Conservation (phyloP, 2,113 vertebrate species). For the Mugil cephalus region DNA sequence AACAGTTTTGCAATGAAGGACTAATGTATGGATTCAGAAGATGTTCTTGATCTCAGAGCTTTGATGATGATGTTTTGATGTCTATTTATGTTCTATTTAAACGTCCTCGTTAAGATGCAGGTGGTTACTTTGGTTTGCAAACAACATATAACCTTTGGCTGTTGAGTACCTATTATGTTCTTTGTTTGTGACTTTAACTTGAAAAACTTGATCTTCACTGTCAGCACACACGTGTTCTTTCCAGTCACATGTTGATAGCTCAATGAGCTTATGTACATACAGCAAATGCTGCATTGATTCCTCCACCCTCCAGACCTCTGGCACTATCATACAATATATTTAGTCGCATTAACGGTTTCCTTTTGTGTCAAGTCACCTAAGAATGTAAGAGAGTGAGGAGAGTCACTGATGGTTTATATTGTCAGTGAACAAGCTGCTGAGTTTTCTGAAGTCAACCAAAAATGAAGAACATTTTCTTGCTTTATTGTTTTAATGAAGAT, state of each 20-base stretch:
- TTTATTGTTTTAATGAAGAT: constrained; percentile 31
- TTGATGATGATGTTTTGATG: constrained; percentile 44
- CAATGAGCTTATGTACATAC: constrained; percentile 9
- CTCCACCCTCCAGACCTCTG: constrained; percentile 1
- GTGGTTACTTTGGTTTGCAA: neutral
- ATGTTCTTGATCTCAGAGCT: constrained; percentile 19
- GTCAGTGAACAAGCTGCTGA: constrained; percentile 62
- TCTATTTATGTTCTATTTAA: neutral
- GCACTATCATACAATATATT: neutral
- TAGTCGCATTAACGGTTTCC: neutral
- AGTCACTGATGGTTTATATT: constrained; percentile 40
- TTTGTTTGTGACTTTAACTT: constrained; percentile 13
- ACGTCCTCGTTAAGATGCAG: constrained; percentile 5
- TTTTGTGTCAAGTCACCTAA: neutral
- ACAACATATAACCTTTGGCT: neutral
- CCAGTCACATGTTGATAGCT: neutral
- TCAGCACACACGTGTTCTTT: constrained; percentile 52
- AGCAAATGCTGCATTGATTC: constrained; percentile 43
- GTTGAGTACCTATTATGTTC: neutral
- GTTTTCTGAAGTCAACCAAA: constrained; percentile 52
- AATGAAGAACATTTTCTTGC: constrained; percentile 48
- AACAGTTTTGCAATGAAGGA: constrained; percentile 41
- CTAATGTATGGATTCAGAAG: neutral
- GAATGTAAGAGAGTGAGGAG: neutral
- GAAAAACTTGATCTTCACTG: constrained; percentile 26